These are phyloP conservation scores for Halcyon smyrnensis DNA, from an alignment of 2,797 vertebrate species.

Conservation along the genomic window DNA sequence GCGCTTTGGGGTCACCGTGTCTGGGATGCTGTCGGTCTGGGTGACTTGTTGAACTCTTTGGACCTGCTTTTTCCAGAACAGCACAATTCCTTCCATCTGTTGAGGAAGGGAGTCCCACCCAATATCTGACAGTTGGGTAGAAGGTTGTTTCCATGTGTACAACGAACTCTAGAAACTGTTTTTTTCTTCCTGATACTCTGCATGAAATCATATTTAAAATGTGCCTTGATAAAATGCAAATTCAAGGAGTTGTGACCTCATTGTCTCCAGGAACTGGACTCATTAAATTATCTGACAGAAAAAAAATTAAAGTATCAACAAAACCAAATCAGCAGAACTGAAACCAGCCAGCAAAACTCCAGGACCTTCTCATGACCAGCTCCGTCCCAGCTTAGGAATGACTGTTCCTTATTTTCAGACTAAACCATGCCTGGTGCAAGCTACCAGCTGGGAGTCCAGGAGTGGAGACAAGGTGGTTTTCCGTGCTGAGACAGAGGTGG, in stretches of 20 bases:
- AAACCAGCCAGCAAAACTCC: neutral
- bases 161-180: neutral
- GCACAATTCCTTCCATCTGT: fast-evolving
- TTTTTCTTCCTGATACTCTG: neutral
- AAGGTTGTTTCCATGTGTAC: neutral
- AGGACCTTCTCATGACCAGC: neutral
- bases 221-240: neutral
- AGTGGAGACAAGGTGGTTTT: neutral
- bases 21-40: neutral
- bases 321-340: fast-evolving
- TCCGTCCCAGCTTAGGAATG: neutral
- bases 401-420: neutral
- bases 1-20: neutral
- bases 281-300: neutral
- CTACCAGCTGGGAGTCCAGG: no score
- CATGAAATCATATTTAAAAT: fast-evolving
- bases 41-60: neutral
- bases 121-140: fast-evolving
- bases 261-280: neutral
- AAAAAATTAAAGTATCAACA: neutral
- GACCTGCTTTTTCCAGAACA: fast-evolving
- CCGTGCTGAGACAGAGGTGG: neutral
- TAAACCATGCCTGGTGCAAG: neutral
- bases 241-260: fast-evolving
- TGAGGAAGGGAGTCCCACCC: neutral